A percentile compares a stretch with the other conserved stretches of the same genome.
Conservation (phyloP, 2,888 invertebrate genomes). For the Labia minor region DNA sequence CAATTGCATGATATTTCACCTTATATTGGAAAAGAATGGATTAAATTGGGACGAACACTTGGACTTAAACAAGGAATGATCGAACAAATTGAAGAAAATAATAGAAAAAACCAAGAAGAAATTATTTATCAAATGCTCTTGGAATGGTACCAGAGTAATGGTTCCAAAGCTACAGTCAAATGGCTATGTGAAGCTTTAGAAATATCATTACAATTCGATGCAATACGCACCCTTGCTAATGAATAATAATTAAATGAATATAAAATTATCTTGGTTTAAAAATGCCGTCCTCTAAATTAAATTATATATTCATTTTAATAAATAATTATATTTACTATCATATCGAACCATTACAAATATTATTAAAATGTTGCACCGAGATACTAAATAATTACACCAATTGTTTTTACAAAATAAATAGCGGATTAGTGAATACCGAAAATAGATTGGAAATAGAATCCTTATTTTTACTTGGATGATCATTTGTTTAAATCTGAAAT, state of each 20-base stretch:
- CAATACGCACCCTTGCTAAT: not conserved
- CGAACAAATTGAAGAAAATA: not conserved
- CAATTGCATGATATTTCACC: not conserved
- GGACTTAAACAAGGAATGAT: slow-evolving; percentile 4
- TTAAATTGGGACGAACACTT: not conserved
- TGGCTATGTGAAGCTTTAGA: not conserved
- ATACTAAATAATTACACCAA: no score
- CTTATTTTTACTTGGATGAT: no score
- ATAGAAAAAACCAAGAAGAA: not conserved
- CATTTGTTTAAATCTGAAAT: no score
- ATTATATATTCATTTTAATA: no score
- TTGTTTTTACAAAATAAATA: no score
- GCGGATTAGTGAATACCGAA: no score
- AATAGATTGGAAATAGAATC: no score
- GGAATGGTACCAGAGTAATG: not conserved
- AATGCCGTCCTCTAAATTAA: no score
- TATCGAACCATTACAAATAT: no score
- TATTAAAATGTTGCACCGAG: no score
- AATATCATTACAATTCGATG: not conserved
- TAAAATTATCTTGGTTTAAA: no score
- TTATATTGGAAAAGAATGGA: not conserved
- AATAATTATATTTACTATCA: no score
- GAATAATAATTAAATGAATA: not conserved
- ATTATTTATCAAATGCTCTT: not conserved
- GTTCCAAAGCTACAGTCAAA: not conserved